Base-by-base conservation (phyloP, 2,113 vertebrate genomes). In the Colistium nudipinnis region DNA sequence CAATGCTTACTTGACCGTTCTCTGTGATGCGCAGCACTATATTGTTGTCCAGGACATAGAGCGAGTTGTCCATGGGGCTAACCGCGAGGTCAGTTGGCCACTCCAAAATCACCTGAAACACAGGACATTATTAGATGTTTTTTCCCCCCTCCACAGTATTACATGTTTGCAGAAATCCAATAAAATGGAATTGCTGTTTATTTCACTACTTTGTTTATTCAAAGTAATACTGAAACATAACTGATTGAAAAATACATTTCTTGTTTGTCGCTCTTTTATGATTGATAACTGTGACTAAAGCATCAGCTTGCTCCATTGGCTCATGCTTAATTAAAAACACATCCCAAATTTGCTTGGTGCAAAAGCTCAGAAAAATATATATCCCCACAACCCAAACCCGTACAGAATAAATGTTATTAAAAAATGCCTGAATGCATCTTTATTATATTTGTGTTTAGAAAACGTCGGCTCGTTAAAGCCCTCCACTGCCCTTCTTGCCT, bases 1-100 rank as follows among this genome's bases (percentile, higher is more conserved):
- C 95, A 2, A 99, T 96, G 83, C 96, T 96, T 17, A 99, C 97
- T 80, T 98, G 97, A 0, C 96, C 95, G 48, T 96, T 97, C 71
- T 98, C 96, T 0, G 95, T 98, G 90, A 99, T 97, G 88, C 97
- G 96, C 71, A 99, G 78, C 20, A 99, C 95, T 0, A 99, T 95
- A 0, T 98, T 98, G 89, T 97, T 97, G 87, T 99, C 98, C 90
- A 99, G 73, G 28, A 99, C 95, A 0, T 95, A 98, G 31, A 99
- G 94, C 27, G 98, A 98, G 86, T 99, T 98, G 84, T 99, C 98
- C 95, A 99, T 96, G 0, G 98, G 98, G 88, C 96, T 98, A 49
- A 99, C 93, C 6, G 98, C 94, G 1, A 99, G 90, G 84, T 97
- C 98, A 3, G 98, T 99, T 22, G 98, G 97, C 97, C 98, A 99